These are phyloP conservation scores for Callocephalon fimbriatum DNA, from an alignment of 2,113 vertebrate species.

Conservation along the genomic window DNA sequence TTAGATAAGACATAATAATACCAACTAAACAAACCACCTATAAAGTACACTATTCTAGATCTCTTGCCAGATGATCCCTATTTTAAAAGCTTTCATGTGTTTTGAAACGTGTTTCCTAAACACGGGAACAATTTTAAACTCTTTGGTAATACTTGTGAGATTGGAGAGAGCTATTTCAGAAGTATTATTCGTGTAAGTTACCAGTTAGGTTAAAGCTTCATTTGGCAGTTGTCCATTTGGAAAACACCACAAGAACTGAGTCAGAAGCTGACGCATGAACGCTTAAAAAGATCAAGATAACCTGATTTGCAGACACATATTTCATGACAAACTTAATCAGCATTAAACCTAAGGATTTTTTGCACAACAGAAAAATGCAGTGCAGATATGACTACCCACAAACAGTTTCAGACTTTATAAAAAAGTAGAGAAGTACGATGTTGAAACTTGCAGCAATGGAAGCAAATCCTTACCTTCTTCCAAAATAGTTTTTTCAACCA, in stretches of 20 bases:
- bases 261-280: constrained; percentile 15
- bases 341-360: constrained; percentile 2
- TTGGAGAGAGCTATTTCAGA: neutral
- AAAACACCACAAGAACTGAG: neutral
- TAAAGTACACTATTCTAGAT: neutral
- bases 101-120: constrained; percentile 7
- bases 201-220: neutral
- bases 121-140: neutral
- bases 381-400: neutral
- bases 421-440: neutral
- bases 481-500: neutral
- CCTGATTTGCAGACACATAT: neutral
- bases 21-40: neutral
- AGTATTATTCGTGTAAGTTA: neutral
- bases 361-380: neutral
- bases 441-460: neutral
- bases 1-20: neutral
- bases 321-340: constrained; percentile 25
- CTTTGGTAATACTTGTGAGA: neutral
- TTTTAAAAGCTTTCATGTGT: neutral
- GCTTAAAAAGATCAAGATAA: constrained; percentile 19
- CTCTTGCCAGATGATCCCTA: neutral
- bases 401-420: neutral
- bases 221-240: constrained; percentile 1
- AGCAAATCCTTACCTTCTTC: neutral